Base-by-base conservation (phyloP, 2,888 invertebrate species). In the Mythimna ferrago region DNA sequence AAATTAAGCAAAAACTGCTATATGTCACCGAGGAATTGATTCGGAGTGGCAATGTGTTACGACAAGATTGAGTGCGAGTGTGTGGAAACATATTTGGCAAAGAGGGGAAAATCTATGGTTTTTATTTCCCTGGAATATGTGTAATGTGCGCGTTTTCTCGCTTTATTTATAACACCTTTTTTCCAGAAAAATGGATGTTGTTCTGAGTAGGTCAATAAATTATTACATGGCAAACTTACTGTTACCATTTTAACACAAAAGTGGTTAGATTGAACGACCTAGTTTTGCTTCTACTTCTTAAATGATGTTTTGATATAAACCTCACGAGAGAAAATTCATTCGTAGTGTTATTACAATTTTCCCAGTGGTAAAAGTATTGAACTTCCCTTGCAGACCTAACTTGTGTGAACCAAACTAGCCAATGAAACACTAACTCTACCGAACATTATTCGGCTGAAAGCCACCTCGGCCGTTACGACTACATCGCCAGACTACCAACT, bases 1-100 rank as follows among this genome's bases (percentile, higher is more conserved):
- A 84, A 83, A 87, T 87, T 85, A 86, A 78, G 83, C 85, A 89
- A 89, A 89, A 89, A 89, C 86, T 74, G 83, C 67, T 81, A 83
- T 80, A 82, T 72, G 80, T 84, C 81, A 81, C 73, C 71, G 71
- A 78, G 72, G 86, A 87, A 91, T 90, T 89, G 89, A 88, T 87
- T 88, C 81, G 80, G 85, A 87, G 87, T 85, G 78, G 66, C 82
- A 80, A 81, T 76, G 71, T 71, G 84, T 65, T 64, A 60, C 54
- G 51, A 35, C 61, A 21, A 61, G 57, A 57, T 82, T 78, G 54
- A 66, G 64, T 53, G 64, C 44, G 38, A 74, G 57, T n/a, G 48
- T 48, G 38, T 51, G 32, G 65, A 19, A 61, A 70, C 14, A 64
- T 41, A 63, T 68, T 67, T 51, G 21, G 44, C 48, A 66, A 56